A percentile compares a stretch with the other conserved stretches of the same genome.
phyloP scores from a whole-genome alignment of 92 coral and sea anemone genomes.

The Phenganax subtilis region DNA sequence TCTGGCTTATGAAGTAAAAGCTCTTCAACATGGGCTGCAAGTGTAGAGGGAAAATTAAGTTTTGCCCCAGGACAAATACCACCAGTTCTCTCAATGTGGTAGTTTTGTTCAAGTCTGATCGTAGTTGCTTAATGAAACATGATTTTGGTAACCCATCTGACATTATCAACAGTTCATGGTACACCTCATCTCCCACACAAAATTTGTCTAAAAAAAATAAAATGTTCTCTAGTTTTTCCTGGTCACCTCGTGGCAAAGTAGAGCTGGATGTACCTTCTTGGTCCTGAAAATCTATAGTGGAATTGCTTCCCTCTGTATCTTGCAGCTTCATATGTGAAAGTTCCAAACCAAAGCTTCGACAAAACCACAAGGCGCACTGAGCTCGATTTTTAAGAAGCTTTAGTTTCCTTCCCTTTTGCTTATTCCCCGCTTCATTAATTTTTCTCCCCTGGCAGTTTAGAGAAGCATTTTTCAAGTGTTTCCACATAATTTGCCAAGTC shows the following conservation, averaged over 20 bases:
- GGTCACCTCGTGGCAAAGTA: not conserved
- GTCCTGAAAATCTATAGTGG: constrained; percentile 21
- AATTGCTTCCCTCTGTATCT: constrained; percentile 38
- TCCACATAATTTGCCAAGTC: constrained; percentile 52
- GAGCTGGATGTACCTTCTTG: not conserved
- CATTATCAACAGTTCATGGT: constrained; percentile 3
- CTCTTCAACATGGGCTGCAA: constrained; percentile 12
- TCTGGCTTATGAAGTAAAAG: constrained; percentile 27
- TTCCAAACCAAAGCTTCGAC: constrained; percentile 54
- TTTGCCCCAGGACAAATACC: constrained; percentile 22
- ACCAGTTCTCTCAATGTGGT: constrained; percentile 32
- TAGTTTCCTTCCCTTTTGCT: constrained; percentile 47
- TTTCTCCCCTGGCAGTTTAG: constrained; percentile 47
- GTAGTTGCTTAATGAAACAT: not conserved
- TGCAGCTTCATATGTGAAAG: constrained; percentile 41
- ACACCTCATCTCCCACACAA: constrained; percentile 15
- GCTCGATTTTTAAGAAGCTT: constrained; percentile 44
- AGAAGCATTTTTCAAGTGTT: constrained; percentile 38
- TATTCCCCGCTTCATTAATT: constrained; percentile 33
- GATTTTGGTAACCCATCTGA: constrained; percentile 7
- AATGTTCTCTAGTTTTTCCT: constrained; percentile 1
- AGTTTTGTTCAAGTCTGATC: constrained; percentile 29
- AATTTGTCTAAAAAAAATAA: constrained; percentile 8
- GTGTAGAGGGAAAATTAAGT: constrained; percentile 14
- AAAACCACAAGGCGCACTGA: constrained; percentile 61